phyloP scores from a whole-genome alignment of 2,888 invertebrate species.

The Chrysolina oricalcia region DNA sequence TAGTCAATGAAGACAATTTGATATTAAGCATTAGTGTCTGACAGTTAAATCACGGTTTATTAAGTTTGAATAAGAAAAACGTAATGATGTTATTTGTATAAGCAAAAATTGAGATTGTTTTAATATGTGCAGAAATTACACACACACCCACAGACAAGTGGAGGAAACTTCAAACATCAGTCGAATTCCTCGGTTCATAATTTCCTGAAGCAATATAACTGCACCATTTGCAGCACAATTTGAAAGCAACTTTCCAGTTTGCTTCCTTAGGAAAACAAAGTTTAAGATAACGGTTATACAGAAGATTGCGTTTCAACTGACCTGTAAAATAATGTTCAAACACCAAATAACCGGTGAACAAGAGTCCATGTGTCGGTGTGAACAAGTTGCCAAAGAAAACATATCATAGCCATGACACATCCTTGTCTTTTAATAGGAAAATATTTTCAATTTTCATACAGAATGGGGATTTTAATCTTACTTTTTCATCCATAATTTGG shows the following conservation, averaged over 20 bases:
- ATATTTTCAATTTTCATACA: no score
- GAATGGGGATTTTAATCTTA: no score
- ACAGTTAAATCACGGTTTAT: no score
- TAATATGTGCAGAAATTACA: no score
- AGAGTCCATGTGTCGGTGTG: constrained; percentile 15
- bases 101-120: no score
- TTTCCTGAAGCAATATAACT: not conserved
- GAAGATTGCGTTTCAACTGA: constrained; percentile 30
- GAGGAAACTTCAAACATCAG: no score
- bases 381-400: not conserved
- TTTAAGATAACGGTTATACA: constrained; percentile 25
- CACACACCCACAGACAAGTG: no score
- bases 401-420: not conserved
- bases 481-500: no score
- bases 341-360: constrained; percentile 32
- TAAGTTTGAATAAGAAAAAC: no score
- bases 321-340: constrained; percentile 43
- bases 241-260: constrained; percentile 23
- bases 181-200: not conserved
- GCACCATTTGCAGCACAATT: not conserved
- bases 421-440: not conserved
- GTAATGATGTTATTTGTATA: no score
- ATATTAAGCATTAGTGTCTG: no score
- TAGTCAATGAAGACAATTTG: no score
- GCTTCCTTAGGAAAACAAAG: constrained; percentile 29